Base-by-base conservation (phyloP, 2,888 invertebrate genomes). In the Trachelus tabidus region DNA sequence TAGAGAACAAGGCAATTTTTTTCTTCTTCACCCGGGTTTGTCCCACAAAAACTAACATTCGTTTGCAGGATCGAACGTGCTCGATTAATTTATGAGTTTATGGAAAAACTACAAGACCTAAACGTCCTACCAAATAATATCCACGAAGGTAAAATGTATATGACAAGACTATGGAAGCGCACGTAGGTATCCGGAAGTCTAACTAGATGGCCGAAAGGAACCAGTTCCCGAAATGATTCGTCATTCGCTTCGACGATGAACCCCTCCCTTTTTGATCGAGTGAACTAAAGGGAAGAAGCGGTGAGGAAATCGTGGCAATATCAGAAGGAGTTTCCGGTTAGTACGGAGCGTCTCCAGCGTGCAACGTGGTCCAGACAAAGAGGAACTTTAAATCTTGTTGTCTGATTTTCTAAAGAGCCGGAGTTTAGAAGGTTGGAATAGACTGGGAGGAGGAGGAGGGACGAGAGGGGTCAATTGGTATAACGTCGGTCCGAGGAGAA, bases 401-500 rank as follows among this genome's bases (percentile, higher is more conserved):
- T 56, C 56, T 9, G 56, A 56, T 56, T 56, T 56, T 56, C 56
- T 56, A 56, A 23, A 56, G 23, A 23, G 23, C 9, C 23, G 23
- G 56, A 56, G 56, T 56, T 56, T 56, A 56, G 56, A 56, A 56
- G 56, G 56, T 23, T 56, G 23, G 56, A 2, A 9, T 56, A 23
- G 56, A 82, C 80, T 79, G 80, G 79, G 73, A n/a, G 74, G 40
- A 56, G 56, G 56, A 23, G 56, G 23, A 23, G 56, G 56, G 6
- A 9, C 9, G 56, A 6, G 23, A 2, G 56, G 56, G 56, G 23
- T 56, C 56, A 23, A 23, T 56, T 6, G 56, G 23, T 56, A 23
- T 9, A 56, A 56, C 56, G 56, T 56, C 56, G 56, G 56, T 56
- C 56, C 56, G 6, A 56, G 56, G 56, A 84, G 87, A 87, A 89